Evolutionary conservation across 2,113 vertebrate genomes (phyloP).

Genomic region (Pygoscelis antarcticus): DNA sequence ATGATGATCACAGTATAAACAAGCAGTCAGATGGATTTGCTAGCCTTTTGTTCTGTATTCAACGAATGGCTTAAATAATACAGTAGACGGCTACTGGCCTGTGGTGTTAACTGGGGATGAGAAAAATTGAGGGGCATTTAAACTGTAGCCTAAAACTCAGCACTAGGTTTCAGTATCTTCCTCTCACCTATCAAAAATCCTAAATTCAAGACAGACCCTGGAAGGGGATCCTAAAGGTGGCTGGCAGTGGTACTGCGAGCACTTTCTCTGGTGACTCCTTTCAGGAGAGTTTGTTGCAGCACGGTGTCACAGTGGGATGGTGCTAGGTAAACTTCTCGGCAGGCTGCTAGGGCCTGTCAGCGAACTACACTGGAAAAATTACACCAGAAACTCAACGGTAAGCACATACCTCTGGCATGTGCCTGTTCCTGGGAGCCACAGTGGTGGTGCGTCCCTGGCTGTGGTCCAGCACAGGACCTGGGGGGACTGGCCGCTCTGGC

Average conservation of each 20-base stretch:
- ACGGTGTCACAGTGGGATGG: not conserved
- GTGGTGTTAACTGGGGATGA: not conserved
- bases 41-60: not conserved
- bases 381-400: not conserved
- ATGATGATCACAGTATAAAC: not conserved
- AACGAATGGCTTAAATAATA: not conserved
- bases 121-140: not conserved
- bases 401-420: not conserved
- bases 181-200: not conserved
- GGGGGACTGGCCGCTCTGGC: not conserved
- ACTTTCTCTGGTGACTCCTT: not conserved
- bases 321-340: not conserved
- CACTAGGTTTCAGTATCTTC: not conserved
- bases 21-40: not conserved
- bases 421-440: not conserved
- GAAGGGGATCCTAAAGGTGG: not conserved
- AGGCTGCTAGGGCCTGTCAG: not conserved
- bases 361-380: not conserved
- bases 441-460: not conserved
- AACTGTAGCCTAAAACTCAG: not conserved
- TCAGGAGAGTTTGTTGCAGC: not conserved
- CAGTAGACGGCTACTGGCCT: not conserved
- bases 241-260: not conserved
- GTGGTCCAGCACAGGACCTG: not conserved
- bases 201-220: not conserved